Base-by-base conservation (phyloP, 2,888 invertebrate species). In the Teleogryllus oceanicus region DNA sequence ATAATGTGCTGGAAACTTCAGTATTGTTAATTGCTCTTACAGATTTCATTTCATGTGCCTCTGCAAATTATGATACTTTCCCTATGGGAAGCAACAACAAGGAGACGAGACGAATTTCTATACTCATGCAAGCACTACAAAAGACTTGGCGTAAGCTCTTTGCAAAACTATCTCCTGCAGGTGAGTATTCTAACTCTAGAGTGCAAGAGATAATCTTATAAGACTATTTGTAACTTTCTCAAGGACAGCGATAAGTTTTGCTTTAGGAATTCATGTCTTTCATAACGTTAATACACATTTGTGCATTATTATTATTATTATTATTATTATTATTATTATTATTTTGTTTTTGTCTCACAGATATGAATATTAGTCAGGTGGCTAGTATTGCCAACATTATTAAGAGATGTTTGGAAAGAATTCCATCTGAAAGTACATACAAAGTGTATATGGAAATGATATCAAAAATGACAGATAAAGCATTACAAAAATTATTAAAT, bases 1-100 rank as follows among this genome's bases (percentile, higher is more conserved):
- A 49, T 12, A 78, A 74, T 49, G 37, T 74, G 21, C 18, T 49
- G 13, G 78, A 78, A n/a, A 62, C 51, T 20, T 62, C 78, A 50
- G 3, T 78, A 20, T 11, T 78, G 49, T 37, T 78, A 74, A 74
- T 21, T 74, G 74, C 37, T 18, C 74, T 78, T 24, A 78, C 78
- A 78, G 78, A 78, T 37, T 78, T 37, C 20, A n/a, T 78, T 20
- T 24, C 74, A 1, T 78, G 78, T 74, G 78, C 49, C 16, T 74
- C n/a, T n/a, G 62, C 62, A 62, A 21, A 74, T 24, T 20, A 74
- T 49, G 78, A 78, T 24, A 24, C 74, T 12, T 78, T 78, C n/a
- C 37, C 62, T 49, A 74, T 74, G 8, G 49, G 49, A 18, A 24
- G 37, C 18, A 62, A 74, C 10, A 78, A 49, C 11, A 11, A 1